Evolutionary conservation across 2,113 vertebrate genomes (phyloP).

Genomic region (Bagarius yarrelli): DNA sequence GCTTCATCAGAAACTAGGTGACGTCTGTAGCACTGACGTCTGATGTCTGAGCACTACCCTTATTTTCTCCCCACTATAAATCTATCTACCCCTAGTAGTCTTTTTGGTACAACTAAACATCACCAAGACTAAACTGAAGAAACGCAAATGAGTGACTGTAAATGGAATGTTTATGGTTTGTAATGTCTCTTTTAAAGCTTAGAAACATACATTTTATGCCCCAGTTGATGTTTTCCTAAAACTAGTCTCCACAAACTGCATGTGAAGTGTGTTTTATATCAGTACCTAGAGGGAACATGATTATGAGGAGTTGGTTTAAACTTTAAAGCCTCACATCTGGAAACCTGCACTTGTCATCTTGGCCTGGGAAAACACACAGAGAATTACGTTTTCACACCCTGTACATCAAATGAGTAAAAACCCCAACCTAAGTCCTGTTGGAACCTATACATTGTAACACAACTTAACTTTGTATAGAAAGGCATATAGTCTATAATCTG

Average conservation of each 20-base stretch:
- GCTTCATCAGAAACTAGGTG: neutral
- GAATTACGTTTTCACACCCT: slow-evolving; percentile 36
- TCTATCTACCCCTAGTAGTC: neutral
- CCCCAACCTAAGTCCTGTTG: slow-evolving; percentile 14
- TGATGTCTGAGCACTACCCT: neutral
- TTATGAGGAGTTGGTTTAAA: slow-evolving; percentile 32
- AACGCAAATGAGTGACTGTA: neutral
- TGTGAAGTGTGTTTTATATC: slow-evolving; percentile 33
- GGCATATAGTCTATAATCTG: neutral
- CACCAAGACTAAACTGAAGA: neutral
- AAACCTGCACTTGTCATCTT: slow-evolving; percentile 23
- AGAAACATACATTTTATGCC: neutral
- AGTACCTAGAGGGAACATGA: slow-evolving; percentile 4
- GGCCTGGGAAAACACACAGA: slow-evolving; percentile 29
- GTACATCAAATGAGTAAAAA: slow-evolving; percentile 35
- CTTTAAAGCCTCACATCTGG: slow-evolving; percentile 35
- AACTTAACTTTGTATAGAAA: slow-evolving; percentile 15
- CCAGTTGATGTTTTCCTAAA: slow-evolving; percentile 8
- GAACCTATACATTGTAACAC: slow-evolving; percentile 7
- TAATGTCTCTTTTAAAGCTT: neutral
- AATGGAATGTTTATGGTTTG: neutral
- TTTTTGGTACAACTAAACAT: neutral
- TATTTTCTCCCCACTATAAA: neutral
- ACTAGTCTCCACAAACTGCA: slow-evolving; percentile 20
- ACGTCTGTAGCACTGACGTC: no score